These are phyloP conservation scores for Taphrorychus bicolor DNA, from an alignment of 2,888 invertebrate species.

Conservation along the genomic window DNA sequence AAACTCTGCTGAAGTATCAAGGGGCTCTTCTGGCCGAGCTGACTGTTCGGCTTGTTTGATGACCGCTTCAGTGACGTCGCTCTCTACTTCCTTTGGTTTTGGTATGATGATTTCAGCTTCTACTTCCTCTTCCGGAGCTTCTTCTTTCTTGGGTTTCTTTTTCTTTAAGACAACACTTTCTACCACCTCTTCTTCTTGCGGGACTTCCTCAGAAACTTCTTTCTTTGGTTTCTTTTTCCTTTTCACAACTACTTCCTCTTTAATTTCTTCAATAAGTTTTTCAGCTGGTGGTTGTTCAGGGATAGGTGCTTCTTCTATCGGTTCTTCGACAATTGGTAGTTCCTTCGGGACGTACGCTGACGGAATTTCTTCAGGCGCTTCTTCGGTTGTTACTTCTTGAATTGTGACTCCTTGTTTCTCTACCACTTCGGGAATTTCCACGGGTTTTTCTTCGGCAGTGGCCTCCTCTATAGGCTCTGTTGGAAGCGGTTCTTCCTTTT, in stretches of 20 bases:
- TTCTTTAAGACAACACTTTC: constrained; percentile 8
- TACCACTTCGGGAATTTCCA: constrained; percentile 43
- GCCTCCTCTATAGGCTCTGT: constrained; percentile 3
- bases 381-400: constrained; percentile 47
- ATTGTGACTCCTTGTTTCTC: constrained; percentile 47
- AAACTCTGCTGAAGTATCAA: constrained; percentile 54
- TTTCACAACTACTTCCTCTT: constrained; percentile 28
- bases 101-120: constrained; percentile 16
- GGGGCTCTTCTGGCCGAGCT: constrained; percentile 55
- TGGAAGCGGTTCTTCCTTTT: constrained; percentile 13
- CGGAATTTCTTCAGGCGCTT: constrained; percentile 34
- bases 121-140: constrained; percentile 8
- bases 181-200: constrained; percentile 36
- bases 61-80: constrained; percentile 43
- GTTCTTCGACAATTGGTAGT: constrained; percentile 34
- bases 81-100: constrained; percentile 16
- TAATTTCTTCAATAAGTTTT: constrained; percentile 23
- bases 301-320: constrained; percentile 16
- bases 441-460: constrained; percentile 44
- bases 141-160: neutral
- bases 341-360: constrained; percentile 5
- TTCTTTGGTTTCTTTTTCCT: constrained; percentile 5
- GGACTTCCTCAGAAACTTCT: constrained; percentile 43
- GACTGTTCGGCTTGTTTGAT: constrained; percentile 33
- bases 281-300: constrained; percentile 8